Conservation (phyloP, 1,140 invertebrate genomes). For the Steinernema khuongi region DNA sequence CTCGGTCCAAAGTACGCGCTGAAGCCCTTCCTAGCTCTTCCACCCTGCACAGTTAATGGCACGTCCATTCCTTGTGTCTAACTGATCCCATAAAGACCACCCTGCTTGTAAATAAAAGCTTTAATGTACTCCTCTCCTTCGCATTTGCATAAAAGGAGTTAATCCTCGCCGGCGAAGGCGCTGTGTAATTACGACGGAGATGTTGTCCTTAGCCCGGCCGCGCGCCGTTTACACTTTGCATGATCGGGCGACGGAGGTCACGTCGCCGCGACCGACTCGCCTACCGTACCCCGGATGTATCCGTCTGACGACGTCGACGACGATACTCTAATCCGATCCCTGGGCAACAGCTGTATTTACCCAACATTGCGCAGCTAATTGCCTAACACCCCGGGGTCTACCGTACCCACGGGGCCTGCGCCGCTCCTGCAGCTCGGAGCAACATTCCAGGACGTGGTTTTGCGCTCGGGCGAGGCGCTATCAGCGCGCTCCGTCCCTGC, state of each 20-base stretch:
- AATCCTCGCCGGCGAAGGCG: neutral
- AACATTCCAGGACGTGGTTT: neutral
- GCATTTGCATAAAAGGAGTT: constrained; percentile 15
- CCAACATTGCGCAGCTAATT: neutral
- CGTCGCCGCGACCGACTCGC: neutral
- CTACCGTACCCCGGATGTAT: neutral
- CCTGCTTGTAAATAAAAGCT: constrained; percentile 4
- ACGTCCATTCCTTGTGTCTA: neutral
- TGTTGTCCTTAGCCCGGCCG: constrained; percentile 6
- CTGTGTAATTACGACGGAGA: neutral
- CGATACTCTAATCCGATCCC: neutral
- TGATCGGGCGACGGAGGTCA: constrained; percentile 3
- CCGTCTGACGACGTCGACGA: no score
- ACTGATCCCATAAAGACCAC: neutral
- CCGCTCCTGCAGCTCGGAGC: neutral
- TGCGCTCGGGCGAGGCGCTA: neutral
- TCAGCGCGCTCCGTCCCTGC: neutral
- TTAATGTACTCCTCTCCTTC: neutral
- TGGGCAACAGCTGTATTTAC: constrained; percentile 1
- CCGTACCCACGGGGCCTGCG: neutral
- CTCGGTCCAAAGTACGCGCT: no score
- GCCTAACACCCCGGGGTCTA: neutral
- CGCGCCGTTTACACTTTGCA: constrained; percentile 14
- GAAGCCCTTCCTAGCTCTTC: neutral
- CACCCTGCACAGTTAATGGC: neutral